phyloP scores from a whole-genome alignment of 1,140 invertebrate species.

The Tigriopus japonicus region DNA sequence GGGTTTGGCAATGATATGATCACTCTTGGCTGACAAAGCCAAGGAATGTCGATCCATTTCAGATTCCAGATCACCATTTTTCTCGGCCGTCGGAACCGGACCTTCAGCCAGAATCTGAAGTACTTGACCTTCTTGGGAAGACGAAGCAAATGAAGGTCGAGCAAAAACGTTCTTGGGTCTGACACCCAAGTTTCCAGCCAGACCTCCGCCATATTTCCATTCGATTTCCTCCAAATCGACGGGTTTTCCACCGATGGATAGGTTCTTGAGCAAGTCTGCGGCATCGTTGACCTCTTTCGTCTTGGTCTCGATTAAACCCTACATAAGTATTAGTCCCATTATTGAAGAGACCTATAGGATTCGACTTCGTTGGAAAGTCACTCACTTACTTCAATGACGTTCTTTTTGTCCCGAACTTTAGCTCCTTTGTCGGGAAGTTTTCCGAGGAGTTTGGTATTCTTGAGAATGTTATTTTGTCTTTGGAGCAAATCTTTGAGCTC shows the following conservation, averaged over 20 bases:
- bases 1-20: neutral
- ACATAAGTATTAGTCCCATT: too few relatives aligned
- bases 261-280: neutral
- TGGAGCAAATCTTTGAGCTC: neutral
- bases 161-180: neutral
- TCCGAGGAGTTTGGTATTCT: neutral
- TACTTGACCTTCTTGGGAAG: neutral
- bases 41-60: neutral
- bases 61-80: neutral
- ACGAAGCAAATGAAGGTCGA: neutral
- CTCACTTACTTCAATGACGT: neutral
- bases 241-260: neutral
- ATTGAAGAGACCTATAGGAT: too few relatives aligned
- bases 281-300: neutral
- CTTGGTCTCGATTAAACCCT: neutral
- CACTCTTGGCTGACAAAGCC: neutral
- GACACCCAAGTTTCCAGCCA: neutral
- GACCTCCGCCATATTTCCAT: neutral
- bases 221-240: neutral
- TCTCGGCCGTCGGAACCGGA: neutral
- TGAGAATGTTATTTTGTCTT: neutral
- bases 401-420: neutral
- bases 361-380: too few relatives aligned
- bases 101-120: neutral
- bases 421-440: neutral